These are phyloP conservation scores for Periphyllus acericola DNA, from an alignment of 2,888 invertebrate species.

Conservation along the genomic window DNA sequence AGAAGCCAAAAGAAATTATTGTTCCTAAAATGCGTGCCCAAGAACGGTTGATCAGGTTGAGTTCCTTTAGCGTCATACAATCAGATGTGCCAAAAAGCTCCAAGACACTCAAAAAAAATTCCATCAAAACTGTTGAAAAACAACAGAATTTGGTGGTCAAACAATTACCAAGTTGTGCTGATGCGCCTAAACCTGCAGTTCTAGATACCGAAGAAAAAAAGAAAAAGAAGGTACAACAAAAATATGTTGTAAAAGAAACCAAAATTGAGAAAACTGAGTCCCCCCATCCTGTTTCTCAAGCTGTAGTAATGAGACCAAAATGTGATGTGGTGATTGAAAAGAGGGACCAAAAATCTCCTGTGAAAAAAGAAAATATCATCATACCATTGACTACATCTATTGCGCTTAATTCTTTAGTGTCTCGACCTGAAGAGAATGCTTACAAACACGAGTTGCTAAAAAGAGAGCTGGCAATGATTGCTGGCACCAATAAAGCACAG, in stretches of 20 bases:
- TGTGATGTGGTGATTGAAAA: conserved; percentile 51
- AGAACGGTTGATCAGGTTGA: conserved; percentile 57
- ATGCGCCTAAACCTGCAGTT: conserved; percentile 33
- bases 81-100: conserved; percentile 58
- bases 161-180: not conserved
- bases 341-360: conserved; percentile 55
- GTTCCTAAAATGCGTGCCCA: conserved; percentile 59
- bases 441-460: conserved; percentile 53
- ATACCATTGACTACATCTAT: conserved; percentile 59
- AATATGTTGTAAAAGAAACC: conserved; percentile 38
- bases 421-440: conserved; percentile 59
- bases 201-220: conserved; percentile 49
- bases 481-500: conserved; percentile 51
- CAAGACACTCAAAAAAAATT: conserved; percentile 44
- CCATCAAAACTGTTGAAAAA: conserved; percentile 34
- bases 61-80: conserved; percentile 60
- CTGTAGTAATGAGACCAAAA: conserved; percentile 41
- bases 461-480: conserved; percentile 60
- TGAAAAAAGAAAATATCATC: conserved; percentile 57
- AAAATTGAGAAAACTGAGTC: conserved; percentile 27
- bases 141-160: not conserved
- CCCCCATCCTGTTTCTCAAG: conserved; percentile 25
- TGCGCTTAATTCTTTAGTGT: conserved; percentile 57
- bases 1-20: conserved; percentile 57
- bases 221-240: conserved; percentile 48